Base-by-base conservation (phyloP, 2,113 vertebrate species). In the Conger conger region DNA sequence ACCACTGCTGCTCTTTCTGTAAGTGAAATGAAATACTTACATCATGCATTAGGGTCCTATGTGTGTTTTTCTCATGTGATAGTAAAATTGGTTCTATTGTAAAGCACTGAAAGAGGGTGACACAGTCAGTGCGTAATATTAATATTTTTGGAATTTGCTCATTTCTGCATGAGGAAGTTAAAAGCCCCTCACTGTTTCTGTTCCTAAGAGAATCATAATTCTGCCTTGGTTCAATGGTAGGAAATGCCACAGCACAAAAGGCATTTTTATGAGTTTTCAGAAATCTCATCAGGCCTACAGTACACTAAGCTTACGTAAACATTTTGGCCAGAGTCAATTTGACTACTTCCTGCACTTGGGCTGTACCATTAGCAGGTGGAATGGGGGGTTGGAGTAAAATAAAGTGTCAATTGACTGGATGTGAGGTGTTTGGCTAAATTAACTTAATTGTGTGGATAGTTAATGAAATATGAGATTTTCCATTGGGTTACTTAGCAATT, bases 201-300 rank as follows among this genome's bases (percentile, higher is more conserved):
- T 86, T 92, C 89, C 90, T 87, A 87, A 88, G 91, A 93, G 93
- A 92, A 91, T 85, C 86, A 93, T 91, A 84, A 92, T 93, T 94
- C 91, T 86, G 84, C 60, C 83, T 63, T 57, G 90, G 82, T 76
- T 95, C 91, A 95, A 96, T 95, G 85, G 91, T 85, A 94, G 94
- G 95, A 96, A 95, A 91, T 92, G 87, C 80, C 27, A 83, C 83
- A 83, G 87, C 89, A 95, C 94, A 94, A 95, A 95, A 91, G 92
- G 89, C 93, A 92, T 93, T 95, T 92, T 92, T 87, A 89, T 88
- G 88, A 79, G 60, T 86, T 84, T 68, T 37, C 57, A 84, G 85
- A 89, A 50, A 88, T 82, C 79, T 83, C 17, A 82, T 42, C 77
- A 83, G 87, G 86, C 87, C 89, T 81, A 91, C 90, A 90, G 91